Evolutionary conservation across 2,888 invertebrate genomes (phyloP).

Genomic region (Phyllotreta cruciferae): DNA sequence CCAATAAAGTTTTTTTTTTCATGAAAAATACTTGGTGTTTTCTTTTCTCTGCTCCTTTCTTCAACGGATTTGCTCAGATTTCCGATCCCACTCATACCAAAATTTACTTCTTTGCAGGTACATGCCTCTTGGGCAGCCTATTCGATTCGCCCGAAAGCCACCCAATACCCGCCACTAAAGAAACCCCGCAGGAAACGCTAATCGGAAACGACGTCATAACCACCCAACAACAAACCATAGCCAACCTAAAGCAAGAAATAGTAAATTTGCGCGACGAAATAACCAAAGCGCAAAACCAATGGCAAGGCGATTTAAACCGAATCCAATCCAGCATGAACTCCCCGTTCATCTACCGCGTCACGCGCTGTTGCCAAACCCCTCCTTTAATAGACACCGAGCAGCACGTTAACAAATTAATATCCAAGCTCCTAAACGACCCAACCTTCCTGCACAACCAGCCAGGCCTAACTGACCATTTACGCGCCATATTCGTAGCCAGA

Average conservation of each 20-base stretch:
- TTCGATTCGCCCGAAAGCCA: not conserved
- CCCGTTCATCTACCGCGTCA: slow-evolving; percentile 40
- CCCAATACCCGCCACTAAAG: not conserved
- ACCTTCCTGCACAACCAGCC: slow-evolving; percentile 56
- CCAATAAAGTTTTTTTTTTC: slow-evolving; percentile 14
- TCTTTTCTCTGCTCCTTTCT: slow-evolving; percentile 33
- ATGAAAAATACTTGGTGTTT: not conserved
- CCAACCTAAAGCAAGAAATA: no score
- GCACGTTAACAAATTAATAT: slow-evolving; percentile 50
- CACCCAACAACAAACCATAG: no score
- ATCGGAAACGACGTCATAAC: no score
- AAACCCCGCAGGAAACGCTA: no score
- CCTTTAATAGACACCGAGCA: slow-evolving; percentile 53
- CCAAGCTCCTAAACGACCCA: slow-evolving; percentile 51
- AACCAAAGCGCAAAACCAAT: not conserved
- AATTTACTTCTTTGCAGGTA: no score
- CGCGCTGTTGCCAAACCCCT: slow-evolving; percentile 52
- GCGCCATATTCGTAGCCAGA: slow-evolving; percentile 68
- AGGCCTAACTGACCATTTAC: slow-evolving; percentile 67
- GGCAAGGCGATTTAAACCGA: not conserved
- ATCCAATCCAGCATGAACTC: not conserved
- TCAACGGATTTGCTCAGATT: not conserved
- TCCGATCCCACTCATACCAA: no score
- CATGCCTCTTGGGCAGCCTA: no score
- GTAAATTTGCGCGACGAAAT: not conserved